phyloP scores from a whole-genome alignment of 2,113 vertebrate species.

The Limanda limanda region DNA sequence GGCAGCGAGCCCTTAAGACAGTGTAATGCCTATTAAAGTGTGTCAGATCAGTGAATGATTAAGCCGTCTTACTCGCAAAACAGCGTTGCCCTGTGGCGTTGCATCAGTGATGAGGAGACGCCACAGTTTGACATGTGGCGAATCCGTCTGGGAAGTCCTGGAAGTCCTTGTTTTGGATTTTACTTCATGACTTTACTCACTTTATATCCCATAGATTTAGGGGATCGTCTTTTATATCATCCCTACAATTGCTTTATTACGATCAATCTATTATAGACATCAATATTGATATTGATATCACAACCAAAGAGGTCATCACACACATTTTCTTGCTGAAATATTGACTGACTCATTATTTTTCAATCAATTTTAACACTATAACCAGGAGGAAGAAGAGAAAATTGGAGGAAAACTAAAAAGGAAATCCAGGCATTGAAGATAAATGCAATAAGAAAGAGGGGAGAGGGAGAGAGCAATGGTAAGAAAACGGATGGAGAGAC shows the following conservation, averaged over 20 bases:
- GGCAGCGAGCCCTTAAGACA: constrained; percentile 25
- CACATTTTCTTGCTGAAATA: too few species aligned
- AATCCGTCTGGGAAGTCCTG: neutral
- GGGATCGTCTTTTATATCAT: too few species aligned
- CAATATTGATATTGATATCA: neutral
- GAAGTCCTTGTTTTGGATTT: neutral
- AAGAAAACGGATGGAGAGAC: constrained; percentile 20
- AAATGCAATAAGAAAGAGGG: neutral
- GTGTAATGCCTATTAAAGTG: constrained; percentile 50
- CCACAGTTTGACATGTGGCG: neutral
- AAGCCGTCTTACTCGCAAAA: neutral
- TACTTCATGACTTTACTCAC: too few species aligned
- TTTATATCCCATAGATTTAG: too few species aligned
- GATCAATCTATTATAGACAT: too few species aligned
- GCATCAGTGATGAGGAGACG: neutral
- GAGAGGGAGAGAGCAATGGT: neutral
- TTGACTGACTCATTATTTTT: too few species aligned
- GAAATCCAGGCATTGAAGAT: neutral
- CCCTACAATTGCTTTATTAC: too few species aligned
- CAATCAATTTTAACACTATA: neutral
- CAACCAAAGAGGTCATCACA: neutral
- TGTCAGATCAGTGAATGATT: constrained; percentile 40
- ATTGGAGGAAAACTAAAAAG: neutral
- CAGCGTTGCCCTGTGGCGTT: neutral
- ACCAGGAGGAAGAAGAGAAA: neutral